Percentiles rank a stretch among this genome's conserved stretches.
Conservation (phyloP, 2,888 invertebrate genomes). For the Caenorhabditis plicata region DNA sequence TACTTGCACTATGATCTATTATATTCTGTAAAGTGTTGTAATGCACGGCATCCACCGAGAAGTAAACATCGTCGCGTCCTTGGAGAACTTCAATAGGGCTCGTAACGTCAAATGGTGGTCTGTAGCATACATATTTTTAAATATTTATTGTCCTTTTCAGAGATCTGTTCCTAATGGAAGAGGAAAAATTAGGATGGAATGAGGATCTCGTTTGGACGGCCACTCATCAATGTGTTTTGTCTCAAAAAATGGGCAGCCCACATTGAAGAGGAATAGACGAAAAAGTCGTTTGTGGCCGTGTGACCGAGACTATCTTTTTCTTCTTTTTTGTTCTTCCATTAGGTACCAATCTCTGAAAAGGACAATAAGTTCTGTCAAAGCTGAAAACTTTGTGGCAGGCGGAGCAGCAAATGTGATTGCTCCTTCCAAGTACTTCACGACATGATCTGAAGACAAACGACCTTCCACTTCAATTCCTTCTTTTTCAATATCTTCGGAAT, state of each 20-base stretch:
- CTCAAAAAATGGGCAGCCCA: too few relatives aligned
- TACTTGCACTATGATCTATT: constrained; percentile 1
- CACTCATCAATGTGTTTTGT: too few relatives aligned
- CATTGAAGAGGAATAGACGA: too few relatives aligned
- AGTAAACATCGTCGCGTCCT: background rate
- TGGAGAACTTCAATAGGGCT: background rate
- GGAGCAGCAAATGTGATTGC: background rate
- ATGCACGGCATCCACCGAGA: background rate
- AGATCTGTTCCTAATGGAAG: too few relatives aligned
- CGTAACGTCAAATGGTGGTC: background rate
- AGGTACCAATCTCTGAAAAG: too few relatives aligned
- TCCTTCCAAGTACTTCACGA: background rate
- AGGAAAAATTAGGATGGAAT: too few relatives aligned
- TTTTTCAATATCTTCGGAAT: constrained; percentile 1
- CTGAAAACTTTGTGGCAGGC: background rate
- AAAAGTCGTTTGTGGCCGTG: too few relatives aligned
- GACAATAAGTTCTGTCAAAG: too few relatives aligned
- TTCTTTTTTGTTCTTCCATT: too few relatives aligned
- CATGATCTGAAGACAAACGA: constrained; percentile 1
- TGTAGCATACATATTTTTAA: background rate
- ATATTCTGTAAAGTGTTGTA: constrained; percentile 1
- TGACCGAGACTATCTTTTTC: too few relatives aligned
- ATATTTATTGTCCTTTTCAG: too few relatives aligned
- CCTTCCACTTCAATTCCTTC: constrained; percentile 5
- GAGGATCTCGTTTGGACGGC: too few relatives aligned